phyloP scores from a whole-genome alignment of 2,797 vertebrate genomes.

The Iguana delicatissima region DNA sequence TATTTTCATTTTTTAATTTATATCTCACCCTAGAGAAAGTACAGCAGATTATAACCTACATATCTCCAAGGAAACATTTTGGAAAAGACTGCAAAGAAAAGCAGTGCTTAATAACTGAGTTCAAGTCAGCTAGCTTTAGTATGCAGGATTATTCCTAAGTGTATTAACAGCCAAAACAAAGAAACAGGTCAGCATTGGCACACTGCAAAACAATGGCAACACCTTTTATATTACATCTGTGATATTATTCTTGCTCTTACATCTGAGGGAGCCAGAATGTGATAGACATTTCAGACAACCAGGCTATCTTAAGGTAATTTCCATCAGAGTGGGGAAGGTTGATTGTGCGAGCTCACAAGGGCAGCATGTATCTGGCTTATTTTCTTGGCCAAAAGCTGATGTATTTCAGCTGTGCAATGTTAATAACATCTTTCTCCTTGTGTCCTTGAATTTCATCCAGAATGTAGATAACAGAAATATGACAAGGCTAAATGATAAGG shows the following conservation, averaged over 20 bases:
- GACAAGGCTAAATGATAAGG: conserved; percentile 1
- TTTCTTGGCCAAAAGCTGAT: neutral
- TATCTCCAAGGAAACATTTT: neutral
- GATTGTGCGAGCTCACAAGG: neutral
- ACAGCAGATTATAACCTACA: neutral
- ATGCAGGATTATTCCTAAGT: neutral
- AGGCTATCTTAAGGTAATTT: neutral
- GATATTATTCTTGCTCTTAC: neutral
- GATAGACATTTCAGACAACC: neutral
- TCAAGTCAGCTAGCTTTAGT: neutral
- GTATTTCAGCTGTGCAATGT: neutral
- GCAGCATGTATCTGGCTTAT: neutral
- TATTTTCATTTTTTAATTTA: neutral
- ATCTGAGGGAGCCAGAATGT: neutral
- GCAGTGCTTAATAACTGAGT: neutral
- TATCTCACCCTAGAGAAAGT: neutral
- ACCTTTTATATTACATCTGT: neutral
- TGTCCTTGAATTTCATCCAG: conserved; percentile 14
- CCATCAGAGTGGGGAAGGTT: no score
- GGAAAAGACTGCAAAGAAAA: neutral
- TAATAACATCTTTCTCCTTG: neutral
- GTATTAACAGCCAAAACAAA: no score
- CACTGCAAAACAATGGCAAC: neutral
- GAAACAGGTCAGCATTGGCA: neutral
- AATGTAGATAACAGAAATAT: conserved; percentile 15